Evolutionary conservation across 1,140 invertebrate genomes (phyloP).

Genomic region (Glossosoma conforme): DNA sequence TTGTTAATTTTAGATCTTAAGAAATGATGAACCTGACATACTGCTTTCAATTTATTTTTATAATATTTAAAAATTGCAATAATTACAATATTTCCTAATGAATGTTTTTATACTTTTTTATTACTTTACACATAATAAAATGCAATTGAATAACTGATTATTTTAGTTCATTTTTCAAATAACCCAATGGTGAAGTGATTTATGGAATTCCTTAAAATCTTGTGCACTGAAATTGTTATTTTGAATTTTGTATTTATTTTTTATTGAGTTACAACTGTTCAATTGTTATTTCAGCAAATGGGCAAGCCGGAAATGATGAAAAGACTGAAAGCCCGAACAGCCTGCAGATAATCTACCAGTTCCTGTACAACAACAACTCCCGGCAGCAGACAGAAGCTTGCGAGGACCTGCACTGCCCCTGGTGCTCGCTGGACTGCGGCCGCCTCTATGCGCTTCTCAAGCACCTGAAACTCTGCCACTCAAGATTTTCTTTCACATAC

Average conservation of each 20-base stretch:
- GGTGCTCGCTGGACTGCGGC: slow-evolving; percentile 89
- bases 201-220: too few relatives aligned
- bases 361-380: slow-evolving; percentile 92
- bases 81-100: too few relatives aligned
- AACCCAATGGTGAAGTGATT: too few relatives aligned
- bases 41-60: too few relatives aligned
- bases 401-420: slow-evolving; percentile 88
- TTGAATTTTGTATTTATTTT: too few relatives aligned
- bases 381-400: slow-evolving; percentile 91
- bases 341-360: slow-evolving; percentile 87
- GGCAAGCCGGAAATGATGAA: slow-evolving; percentile 36
- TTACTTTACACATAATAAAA: too few relatives aligned
- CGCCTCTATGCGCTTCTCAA: slow-evolving; percentile 85
- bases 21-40: too few relatives aligned
- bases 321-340: slow-evolving; percentile 32
- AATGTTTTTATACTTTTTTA: too few relatives aligned
- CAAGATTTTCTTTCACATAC: slow-evolving; percentile 89
- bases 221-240: too few relatives aligned
- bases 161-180: slow-evolving; percentile 1
- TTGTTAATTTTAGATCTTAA: too few relatives aligned
- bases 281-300: slow-evolving; percentile 26
- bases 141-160: slow-evolving; percentile 1
- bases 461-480: slow-evolving; percentile 90
- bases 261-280: slow-evolving; percentile 5
- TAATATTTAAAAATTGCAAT: too few relatives aligned